Percentiles rank a stretch among this genome's conserved stretches.
These are phyloP conservation scores for Myoxocephalus aenaeus DNA, from an alignment of 2,797 vertebrate species.

Conservation along the genomic window DNA sequence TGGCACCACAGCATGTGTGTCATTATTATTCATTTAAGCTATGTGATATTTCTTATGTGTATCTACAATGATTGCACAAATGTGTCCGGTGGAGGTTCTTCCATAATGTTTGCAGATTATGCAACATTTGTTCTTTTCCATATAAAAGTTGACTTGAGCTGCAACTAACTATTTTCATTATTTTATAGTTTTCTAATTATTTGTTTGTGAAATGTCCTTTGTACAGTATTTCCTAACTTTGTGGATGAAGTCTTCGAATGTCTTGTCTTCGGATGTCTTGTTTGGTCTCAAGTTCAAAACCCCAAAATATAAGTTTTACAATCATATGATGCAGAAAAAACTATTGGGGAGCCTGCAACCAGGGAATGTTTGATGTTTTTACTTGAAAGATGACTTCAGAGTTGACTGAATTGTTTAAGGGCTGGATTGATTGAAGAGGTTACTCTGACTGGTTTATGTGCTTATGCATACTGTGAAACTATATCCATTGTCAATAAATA, in stretches of 20 bases:
- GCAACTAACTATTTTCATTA: not conserved
- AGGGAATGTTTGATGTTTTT: not conserved
- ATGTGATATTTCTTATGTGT: not conserved
- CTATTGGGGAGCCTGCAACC: not conserved
- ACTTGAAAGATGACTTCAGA: not conserved
- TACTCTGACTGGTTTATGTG: not conserved
- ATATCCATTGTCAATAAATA: not conserved
- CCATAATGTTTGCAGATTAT: not conserved
- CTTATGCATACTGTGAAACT: not conserved
- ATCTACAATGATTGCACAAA: not conserved
- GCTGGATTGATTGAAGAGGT: not conserved
- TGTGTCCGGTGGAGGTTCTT: not conserved
- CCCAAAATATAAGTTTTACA: not conserved
- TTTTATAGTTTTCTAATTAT: not conserved
- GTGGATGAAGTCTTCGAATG: not conserved
- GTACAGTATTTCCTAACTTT: not conserved
- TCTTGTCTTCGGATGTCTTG: not conserved
- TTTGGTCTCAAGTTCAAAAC: constrained; percentile 1
- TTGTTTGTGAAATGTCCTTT: not conserved
- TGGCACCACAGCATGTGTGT: not conserved
- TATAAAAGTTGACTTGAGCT: rapidly evolving
- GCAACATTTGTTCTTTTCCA: not conserved
- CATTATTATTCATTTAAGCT: not conserved
- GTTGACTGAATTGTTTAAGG: not conserved
- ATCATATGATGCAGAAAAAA: not conserved